phyloP scores from a whole-genome alignment of 2,113 vertebrate species.

The Oceanites oceanicus region DNA sequence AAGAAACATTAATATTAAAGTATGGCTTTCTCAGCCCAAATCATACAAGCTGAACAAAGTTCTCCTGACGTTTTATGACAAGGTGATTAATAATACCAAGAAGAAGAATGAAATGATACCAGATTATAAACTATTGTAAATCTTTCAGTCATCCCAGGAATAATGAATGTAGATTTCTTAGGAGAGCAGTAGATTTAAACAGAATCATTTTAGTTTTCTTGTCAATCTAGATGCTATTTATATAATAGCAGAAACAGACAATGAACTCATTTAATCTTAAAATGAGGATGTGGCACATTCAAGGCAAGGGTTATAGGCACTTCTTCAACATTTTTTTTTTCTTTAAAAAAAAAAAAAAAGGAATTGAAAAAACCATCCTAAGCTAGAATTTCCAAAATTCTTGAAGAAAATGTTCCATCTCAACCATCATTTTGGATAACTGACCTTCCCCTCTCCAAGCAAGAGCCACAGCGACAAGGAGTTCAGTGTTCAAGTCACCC shows the following conservation, averaged over 20 bases:
- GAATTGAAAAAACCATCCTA: not conserved
- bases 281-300: not conserved
- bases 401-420: not conserved
- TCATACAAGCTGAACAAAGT: conserved; percentile 47
- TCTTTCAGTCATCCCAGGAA: conserved; percentile 60
- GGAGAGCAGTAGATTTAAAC: conserved; percentile 44
- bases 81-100: conserved; percentile 61
- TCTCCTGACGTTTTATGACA: conserved; percentile 52
- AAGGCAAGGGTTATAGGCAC: not conserved
- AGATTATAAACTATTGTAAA: conserved; percentile 64
- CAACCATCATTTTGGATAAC: not conserved
- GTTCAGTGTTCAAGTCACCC: not conserved
- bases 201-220: conserved; percentile 45
- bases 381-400: not conserved
- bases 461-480: not conserved
- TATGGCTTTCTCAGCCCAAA: conserved; percentile 36
- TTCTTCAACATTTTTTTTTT: not conserved
- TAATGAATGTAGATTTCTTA: conserved; percentile 62
- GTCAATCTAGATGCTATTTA: conserved; percentile 52
- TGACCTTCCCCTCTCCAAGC: not conserved
- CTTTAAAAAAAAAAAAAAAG: not conserved
- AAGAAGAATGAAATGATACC: conserved; percentile 61
- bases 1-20: conserved; percentile 51
- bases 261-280: not conserved
- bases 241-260: conserved; percentile 40